Evolutionary conservation across 2,113 vertebrate genomes (phyloP).

Genomic region (Columbina picui): DNA sequence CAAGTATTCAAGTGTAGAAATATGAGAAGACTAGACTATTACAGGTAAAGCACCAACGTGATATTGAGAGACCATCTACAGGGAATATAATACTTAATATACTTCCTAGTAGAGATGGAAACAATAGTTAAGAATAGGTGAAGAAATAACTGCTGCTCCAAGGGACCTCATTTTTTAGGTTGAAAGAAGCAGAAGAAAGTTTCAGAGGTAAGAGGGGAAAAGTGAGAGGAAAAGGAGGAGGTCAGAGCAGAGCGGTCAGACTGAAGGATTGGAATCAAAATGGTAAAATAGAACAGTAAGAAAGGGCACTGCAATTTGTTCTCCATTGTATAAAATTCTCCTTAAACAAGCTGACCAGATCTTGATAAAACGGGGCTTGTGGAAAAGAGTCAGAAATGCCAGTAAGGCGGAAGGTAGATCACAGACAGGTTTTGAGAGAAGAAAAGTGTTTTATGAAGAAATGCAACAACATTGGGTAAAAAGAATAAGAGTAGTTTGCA

Average conservation of each 20-base stretch:
- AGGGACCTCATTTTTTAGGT: not conserved
- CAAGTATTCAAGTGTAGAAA: not conserved
- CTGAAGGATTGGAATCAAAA: not conserved
- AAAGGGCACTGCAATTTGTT: not conserved
- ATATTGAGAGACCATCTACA: not conserved
- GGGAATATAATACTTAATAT: not conserved
- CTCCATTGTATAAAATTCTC: not conserved
- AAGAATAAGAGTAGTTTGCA: not conserved
- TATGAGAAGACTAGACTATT: not conserved
- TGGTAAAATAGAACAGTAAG: not conserved
- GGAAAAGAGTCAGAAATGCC: not conserved
- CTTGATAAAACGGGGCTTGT: not conserved
- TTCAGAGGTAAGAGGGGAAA: not conserved
- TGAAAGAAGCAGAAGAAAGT: not conserved
- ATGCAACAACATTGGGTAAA: not conserved
- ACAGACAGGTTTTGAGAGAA: not conserved
- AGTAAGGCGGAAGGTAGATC: not conserved
- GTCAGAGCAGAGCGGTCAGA: not conserved
- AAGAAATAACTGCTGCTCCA: constrained; percentile 1
- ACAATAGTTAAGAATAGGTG: not conserved
- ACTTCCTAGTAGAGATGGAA: not conserved
- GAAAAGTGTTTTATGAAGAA: not conserved
- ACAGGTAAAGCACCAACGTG: not conserved
- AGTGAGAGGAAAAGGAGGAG: not conserved
- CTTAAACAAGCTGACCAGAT: not conserved